Percentiles rank a stretch among this genome's conserved stretches.
Evolutionary conservation across 2,888 invertebrate species (phyloP).

Genomic region (Smittia sp.): DNA sequence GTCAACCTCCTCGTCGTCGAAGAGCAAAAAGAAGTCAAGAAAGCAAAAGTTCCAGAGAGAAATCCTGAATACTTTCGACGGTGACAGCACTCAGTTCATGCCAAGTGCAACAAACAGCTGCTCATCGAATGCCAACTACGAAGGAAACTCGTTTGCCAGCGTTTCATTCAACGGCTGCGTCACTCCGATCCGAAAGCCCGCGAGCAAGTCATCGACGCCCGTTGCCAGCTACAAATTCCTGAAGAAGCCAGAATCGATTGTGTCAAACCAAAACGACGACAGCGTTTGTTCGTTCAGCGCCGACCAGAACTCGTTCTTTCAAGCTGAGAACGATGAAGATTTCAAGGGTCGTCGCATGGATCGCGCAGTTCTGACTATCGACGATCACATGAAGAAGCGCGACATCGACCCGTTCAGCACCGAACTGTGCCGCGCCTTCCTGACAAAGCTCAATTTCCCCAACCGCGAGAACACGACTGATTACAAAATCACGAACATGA

Average conservation of each 20-base stretch:
- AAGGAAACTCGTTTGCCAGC: background rate
- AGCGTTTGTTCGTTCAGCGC: conserved; percentile 50
- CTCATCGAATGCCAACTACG: conserved; percentile 15
- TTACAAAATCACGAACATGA: conserved; percentile 59
- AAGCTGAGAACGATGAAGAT: conserved; percentile 52
- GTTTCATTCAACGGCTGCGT: conserved; percentile 31
- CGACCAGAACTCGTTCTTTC: conserved; percentile 53
- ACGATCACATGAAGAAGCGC: conserved; percentile 50
- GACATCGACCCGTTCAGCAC: conserved; percentile 80
- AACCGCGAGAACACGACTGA: conserved; percentile 60
- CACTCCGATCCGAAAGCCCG: conserved; percentile 39
- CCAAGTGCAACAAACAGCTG: conserved; percentile 37
- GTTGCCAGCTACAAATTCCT: conserved; percentile 43
- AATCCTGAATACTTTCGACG: conserved; percentile 36
- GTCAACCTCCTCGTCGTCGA: conserved; percentile 23
- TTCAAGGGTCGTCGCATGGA: conserved; percentile 50
- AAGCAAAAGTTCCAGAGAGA: conserved; percentile 49
- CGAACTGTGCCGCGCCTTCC: conserved; percentile 65
- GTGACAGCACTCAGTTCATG: conserved; percentile 38
- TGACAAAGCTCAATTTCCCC: conserved; percentile 73
- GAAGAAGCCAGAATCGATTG: conserved; percentile 18
- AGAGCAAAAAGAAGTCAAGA: conserved; percentile 46
- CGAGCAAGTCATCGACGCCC: conserved; percentile 50
- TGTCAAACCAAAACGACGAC: conserved; percentile 45
- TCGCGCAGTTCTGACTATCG: conserved; percentile 51